Evolutionary conservation across 2,888 invertebrate genomes (phyloP).

Genomic region (Dione juno): DNA sequence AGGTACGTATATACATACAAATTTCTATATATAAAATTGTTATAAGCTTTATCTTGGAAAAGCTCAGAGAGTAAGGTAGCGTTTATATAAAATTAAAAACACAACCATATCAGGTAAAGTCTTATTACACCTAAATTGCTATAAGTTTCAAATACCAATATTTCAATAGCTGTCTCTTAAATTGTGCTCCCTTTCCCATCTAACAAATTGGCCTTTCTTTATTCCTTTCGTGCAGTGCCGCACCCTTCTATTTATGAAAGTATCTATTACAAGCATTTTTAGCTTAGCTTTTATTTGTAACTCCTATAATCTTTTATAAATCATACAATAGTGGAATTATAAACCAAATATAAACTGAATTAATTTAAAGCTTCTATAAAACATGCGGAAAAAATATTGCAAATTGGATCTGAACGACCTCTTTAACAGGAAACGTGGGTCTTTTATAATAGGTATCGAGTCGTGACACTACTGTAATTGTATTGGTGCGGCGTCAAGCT

Average conservation of each 20-base stretch:
- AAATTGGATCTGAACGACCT: constrained; percentile 53
- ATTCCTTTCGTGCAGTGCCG: constrained; percentile 63
- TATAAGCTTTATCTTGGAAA: constrained; percentile 17
- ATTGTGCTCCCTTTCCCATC: constrained; percentile 80
- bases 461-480: constrained; percentile 51
- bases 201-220: constrained; percentile 80
- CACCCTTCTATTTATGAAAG: constrained; percentile 51
- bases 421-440: constrained; percentile 55
- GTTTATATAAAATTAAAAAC: constrained; percentile 73
- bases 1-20: too few relatives aligned
- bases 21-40: too few relatives aligned
- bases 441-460: constrained; percentile 51
- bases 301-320: constrained; percentile 1
- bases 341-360: constrained; percentile 27
- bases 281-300: constrained; percentile 19
- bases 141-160: constrained; percentile 79
- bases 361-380: constrained; percentile 53
- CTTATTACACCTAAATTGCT: constrained; percentile 79
- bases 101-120: constrained; percentile 73
- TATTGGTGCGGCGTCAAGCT: constrained; percentile 40
- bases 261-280: constrained; percentile 45
- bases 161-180: constrained; percentile 76
- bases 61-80: constrained; percentile 65
- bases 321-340: background rate
- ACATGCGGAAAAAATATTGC: constrained; percentile 49